Evolutionary conservation across 2,797 vertebrate species (phyloP), one percentile per base, ranked within the genome.

Genomic region (Lerista edwardsae): DNA sequence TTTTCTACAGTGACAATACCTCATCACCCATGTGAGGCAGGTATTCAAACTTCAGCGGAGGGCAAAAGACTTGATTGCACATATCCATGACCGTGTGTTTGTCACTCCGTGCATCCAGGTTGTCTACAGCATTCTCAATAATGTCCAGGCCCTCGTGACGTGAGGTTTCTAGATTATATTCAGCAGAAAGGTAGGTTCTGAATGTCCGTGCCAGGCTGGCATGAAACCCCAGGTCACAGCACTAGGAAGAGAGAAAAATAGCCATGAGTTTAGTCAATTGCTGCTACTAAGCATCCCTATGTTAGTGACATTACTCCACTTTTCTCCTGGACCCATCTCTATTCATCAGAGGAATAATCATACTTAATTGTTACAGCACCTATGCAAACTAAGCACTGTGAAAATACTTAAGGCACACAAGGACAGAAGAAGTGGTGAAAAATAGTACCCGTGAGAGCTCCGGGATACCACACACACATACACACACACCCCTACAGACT

Each of bases 11-110:
- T 85, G 25, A n/a, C 19, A 0, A 5, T 84, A 98, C 99, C 98
- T 99, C 98, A 1, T 99, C 99, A 34, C 98, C 99, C 98, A 99
- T 99, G 94, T 99, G 99, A 0, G 98, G 98, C 96, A 99, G 98
- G 95, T 98, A 99, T 95, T 99, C 99, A 1, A 99, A 99, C 91
- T 98, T 98, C 27, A 99, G 96, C 0, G 98, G 98, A 0, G 98
- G 99, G 93, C 98, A 99, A 96, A 99, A 99, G 87, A 98, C 98
- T 93, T 99, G 98, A 91, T 97, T 97, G 94, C 98, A 98, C 93
- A 97, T 97, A 94, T 99, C 99, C 99, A 99, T 99, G 88, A 98
- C 95, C 21, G 97, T 98, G 92, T 98, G 97, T 93, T 99, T 99
- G 96, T 99, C 99, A 0, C 98, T 98, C 39, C 99, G 96, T 0